phyloP scores from a whole-genome alignment of 2,113 vertebrate species.

The Anhinga rufa region DNA sequence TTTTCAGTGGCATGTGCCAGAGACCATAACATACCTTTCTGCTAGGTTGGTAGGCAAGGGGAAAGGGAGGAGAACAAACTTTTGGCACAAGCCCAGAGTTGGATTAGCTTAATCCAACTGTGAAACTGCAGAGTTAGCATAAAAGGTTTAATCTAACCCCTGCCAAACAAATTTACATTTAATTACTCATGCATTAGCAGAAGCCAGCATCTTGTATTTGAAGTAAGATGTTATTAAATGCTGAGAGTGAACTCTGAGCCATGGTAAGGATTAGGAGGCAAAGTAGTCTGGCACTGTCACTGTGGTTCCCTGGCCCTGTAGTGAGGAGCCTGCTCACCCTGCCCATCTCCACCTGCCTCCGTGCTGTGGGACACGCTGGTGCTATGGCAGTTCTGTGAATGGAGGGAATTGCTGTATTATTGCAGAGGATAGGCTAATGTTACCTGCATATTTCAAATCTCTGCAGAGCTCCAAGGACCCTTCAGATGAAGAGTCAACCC shows the following conservation, averaged over 20 bases:
- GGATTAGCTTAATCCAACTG: conserved; percentile 22
- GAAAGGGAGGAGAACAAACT: neutral
- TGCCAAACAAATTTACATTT: conserved; percentile 33
- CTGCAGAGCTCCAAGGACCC: conserved; percentile 82
- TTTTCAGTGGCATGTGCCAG: neutral
- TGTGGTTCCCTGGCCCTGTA: neutral
- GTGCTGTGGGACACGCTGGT: neutral
- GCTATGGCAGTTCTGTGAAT: neutral
- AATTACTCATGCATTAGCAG: neutral
- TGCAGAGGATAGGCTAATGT: neutral
- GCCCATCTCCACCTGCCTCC: neutral
- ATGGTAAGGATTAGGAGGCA: neutral
- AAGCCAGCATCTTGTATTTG: neutral
- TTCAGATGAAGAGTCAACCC: conserved; percentile 76
- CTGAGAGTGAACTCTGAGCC: neutral
- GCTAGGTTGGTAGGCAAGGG: neutral
- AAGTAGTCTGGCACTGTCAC: neutral
- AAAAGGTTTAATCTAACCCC: conserved; percentile 11
- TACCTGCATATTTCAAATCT: neutral
- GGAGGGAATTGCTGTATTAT: neutral
- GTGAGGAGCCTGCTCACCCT: neutral
- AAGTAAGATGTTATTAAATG: neutral
- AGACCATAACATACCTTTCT: neutral
- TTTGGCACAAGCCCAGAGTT: neutral
- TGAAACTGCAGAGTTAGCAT: conserved; percentile 36